phyloP scores from a whole-genome alignment of 1,140 invertebrate genomes.

The Hydropsyche tenuis region DNA sequence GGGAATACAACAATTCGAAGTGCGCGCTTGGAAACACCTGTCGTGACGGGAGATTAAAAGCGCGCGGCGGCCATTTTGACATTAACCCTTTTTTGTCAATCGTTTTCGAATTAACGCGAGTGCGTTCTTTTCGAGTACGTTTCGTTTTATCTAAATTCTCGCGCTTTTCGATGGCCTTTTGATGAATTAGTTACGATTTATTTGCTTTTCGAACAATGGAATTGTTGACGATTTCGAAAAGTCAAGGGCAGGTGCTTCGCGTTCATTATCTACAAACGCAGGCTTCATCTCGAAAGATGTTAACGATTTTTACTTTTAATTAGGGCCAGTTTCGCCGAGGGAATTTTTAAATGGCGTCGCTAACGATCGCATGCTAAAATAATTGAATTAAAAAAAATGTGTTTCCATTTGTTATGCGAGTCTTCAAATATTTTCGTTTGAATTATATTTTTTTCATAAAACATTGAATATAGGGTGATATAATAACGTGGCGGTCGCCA shows the following conservation, averaged over 20 bases:
- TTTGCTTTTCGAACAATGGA: too few relatives aligned
- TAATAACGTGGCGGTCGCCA: background rate
- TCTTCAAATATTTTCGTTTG: too few relatives aligned
- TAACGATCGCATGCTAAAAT: slow-evolving; percentile 1
- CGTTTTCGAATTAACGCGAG: background rate
- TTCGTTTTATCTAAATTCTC: too few relatives aligned
- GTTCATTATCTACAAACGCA: slow-evolving; percentile 4
- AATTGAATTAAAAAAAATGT: background rate
- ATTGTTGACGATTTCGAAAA: too few relatives aligned
- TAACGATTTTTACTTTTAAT: slow-evolving; percentile 34
- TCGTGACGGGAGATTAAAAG: slow-evolving; percentile 5
- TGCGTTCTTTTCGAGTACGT: background rate
- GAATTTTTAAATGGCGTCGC: slow-evolving; percentile 29
- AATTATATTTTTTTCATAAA: too few relatives aligned
- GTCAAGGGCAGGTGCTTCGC: slow-evolving; percentile 16
- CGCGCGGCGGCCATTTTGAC: background rate
- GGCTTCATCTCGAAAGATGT: slow-evolving; percentile 31
- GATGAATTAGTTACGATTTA: too few relatives aligned
- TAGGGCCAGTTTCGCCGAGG: slow-evolving; percentile 8
- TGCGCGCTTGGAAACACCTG: background rate
- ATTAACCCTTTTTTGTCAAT: slow-evolving; percentile 7
- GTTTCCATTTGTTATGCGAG: background rate
- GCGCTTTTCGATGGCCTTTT: too few relatives aligned
- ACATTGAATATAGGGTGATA: too few relatives aligned
- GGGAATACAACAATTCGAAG: background rate